A percentile compares a stretch with the other conserved stretches of the same genome.
Conservation (phyloP, 2,888 invertebrate genomes). For the Yponomeuta malinellus region DNA sequence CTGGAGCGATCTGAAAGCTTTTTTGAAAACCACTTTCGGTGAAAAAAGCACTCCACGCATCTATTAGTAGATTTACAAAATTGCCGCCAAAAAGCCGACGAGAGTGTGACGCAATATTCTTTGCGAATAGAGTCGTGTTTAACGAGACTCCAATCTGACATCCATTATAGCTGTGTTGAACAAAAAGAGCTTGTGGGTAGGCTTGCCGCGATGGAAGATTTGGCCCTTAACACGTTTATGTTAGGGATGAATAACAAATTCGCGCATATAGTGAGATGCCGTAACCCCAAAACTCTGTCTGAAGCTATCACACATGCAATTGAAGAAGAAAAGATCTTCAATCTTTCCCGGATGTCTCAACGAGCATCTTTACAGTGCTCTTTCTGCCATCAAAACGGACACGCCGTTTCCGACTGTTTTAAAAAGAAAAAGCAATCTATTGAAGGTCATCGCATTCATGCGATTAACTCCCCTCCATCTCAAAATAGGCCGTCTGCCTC, state of each 20-base stretch:
- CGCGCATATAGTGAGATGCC: neutral
- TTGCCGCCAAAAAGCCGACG: neutral
- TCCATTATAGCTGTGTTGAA: neutral
- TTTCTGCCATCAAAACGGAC: neutral
- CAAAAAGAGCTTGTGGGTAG: neutral
- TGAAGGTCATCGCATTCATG: neutral
- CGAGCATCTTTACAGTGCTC: neutral
- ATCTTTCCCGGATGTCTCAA: no score
- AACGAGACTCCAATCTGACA: neutral
- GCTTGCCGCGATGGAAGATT: constrained; percentile 1
- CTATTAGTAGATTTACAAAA: neutral
- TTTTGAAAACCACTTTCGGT: neutral
- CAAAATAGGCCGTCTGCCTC: neutral
- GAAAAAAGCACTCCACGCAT: neutral
- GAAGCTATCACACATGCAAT: neutral
- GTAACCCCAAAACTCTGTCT: neutral
- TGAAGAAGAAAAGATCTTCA: constrained; percentile 2
- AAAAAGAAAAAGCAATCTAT: neutral
- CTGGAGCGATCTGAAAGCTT: neutral
- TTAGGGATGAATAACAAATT: neutral
- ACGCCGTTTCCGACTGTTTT: neutral
- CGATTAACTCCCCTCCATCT: no score
- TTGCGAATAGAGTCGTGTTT: neutral
- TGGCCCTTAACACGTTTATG: constrained; percentile 3
- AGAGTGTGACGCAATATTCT: neutral